These are phyloP conservation scores for Phyllostomus discolor DNA, from an alignment of 2,113 vertebrate species.

Conservation along the genomic window DNA sequence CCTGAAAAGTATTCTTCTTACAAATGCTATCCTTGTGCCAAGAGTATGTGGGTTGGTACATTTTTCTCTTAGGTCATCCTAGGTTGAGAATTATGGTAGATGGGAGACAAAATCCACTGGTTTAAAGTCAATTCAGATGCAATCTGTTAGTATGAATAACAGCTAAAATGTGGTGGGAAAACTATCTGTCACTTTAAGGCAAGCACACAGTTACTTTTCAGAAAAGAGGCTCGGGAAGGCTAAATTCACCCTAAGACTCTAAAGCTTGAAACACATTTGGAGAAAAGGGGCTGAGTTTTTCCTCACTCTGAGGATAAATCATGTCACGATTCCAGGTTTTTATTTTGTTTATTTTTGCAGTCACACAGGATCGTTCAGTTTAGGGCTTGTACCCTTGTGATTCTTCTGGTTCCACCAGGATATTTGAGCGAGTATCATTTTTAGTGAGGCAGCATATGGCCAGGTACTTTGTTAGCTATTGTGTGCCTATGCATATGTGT, in stretches of 20 bases:
- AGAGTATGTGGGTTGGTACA: background rate
- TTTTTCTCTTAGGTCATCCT: background rate
- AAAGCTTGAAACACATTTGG: slow-evolving; percentile 12
- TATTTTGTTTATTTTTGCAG: background rate
- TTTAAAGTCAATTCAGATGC: slow-evolving; percentile 34
- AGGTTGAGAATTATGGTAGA: slow-evolving; percentile 4
- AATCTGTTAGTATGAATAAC: slow-evolving; percentile 60
- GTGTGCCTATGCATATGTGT: background rate
- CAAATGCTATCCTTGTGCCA: background rate
- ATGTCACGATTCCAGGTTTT: background rate
- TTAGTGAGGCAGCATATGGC: slow-evolving; percentile 20
- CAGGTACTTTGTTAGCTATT: slow-evolving; percentile 19
- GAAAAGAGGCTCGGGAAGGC: slow-evolving; percentile 13
- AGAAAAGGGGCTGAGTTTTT: slow-evolving; percentile 7
- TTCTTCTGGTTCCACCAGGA: slow-evolving; percentile 7
- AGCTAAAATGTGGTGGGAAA: background rate
- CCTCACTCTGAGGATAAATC: slow-evolving; percentile 38
- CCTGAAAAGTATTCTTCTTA: background rate
- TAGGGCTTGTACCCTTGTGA: slow-evolving; percentile 19
- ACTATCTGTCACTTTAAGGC: slow-evolving; percentile 59
- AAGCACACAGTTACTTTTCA: slow-evolving; percentile 41
- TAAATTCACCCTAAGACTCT: slow-evolving; percentile 37
- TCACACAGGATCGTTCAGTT: background rate
- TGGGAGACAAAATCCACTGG: slow-evolving; percentile 25
- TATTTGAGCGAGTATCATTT: slow-evolving; percentile 37